These are phyloP conservation scores for Acrossocheilus fasciatus DNA, from an alignment of 2,797 vertebrate species.

Conservation along the genomic window DNA sequence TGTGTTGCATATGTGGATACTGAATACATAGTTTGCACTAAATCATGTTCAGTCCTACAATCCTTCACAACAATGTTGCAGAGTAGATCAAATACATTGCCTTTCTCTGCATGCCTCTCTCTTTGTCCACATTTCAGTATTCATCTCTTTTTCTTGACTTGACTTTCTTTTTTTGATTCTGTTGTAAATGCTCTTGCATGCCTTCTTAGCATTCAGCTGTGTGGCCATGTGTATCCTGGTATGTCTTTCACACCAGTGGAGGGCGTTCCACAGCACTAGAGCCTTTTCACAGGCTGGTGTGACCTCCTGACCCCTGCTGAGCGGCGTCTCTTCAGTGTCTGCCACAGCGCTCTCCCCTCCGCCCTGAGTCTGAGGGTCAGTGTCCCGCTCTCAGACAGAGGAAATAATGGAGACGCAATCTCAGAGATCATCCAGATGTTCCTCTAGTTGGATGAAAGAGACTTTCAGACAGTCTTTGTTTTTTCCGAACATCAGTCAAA, in stretches of 20 bases:
- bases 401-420: constrained; percentile 13
- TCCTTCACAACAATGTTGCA: background rate
- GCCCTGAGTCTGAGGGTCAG: constrained; percentile 27
- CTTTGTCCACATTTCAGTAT: constrained; percentile 38
- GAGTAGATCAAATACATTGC: background rate
- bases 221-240: constrained; percentile 51
- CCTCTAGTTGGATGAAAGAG: constrained; percentile 11
- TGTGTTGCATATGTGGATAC: background rate
- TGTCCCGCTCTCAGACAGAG: background rate
- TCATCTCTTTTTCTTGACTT: constrained; percentile 13
- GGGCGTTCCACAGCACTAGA: constrained; percentile 42
- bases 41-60: background rate
- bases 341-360: background rate
- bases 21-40: background rate
- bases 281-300: constrained; percentile 40
- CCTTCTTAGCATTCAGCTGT: constrained; percentile 67
- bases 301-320: constrained; percentile 50
- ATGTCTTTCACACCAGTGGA: constrained; percentile 47
- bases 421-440: constrained; percentile 40
- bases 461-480: background rate
- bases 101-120: constrained; percentile 2
- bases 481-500: background rate
- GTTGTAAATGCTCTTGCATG: constrained; percentile 55
- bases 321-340: constrained; percentile 22
- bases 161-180: constrained; percentile 29